Evolutionary conservation across 2,888 invertebrate species (phyloP).

Genomic region (Polyploca ridens): DNA sequence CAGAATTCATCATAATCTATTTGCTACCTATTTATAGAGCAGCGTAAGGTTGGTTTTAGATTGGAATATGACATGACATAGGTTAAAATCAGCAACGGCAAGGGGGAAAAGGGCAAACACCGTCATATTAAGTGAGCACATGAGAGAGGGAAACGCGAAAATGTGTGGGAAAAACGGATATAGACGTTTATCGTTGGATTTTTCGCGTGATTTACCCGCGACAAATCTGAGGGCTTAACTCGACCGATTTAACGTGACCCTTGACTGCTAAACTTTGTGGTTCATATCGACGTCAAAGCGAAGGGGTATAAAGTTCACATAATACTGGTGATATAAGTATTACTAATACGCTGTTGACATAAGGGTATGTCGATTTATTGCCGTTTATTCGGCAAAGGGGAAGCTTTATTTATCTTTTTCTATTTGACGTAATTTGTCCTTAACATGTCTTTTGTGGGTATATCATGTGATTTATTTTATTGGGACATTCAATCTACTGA

Average conservation of each 20-base stretch:
- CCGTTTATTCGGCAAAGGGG: slow-evolving; percentile 75
- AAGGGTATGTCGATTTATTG: slow-evolving; percentile 79
- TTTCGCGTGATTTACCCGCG: slow-evolving; percentile 81
- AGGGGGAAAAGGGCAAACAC: slow-evolving; percentile 81
- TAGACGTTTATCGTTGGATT: slow-evolving; percentile 83
- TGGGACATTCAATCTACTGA: slow-evolving; percentile 12
- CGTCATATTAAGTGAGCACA: slow-evolving; percentile 84
- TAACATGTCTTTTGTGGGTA: slow-evolving; percentile 51
- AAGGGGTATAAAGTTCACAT: slow-evolving; percentile 34
- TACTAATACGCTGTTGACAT: slow-evolving; percentile 79
- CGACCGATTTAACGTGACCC: slow-evolving; percentile 55
- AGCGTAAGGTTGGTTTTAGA: slow-evolving; percentile 36
- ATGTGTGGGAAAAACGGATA: slow-evolving; percentile 84
- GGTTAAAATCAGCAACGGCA: slow-evolving; percentile 46
- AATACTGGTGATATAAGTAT: slow-evolving; percentile 56
- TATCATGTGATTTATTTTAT: slow-evolving; percentile 44
- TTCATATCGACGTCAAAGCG: not conserved
- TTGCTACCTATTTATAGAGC: not conserved
- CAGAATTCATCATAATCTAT: slow-evolving; percentile 14
- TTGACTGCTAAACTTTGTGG: slow-evolving; percentile 19
- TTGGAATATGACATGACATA: slow-evolving; percentile 24
- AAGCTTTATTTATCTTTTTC: slow-evolving; percentile 75
- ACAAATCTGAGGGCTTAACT: slow-evolving; percentile 78
- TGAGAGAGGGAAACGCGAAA: slow-evolving; percentile 82
- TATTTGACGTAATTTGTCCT: slow-evolving; percentile 66